Percentiles rank a stretch among this genome's conserved stretches.
phyloP scores from a whole-genome alignment of 2,888 invertebrate species.

The Tethea ocularis region DNA sequence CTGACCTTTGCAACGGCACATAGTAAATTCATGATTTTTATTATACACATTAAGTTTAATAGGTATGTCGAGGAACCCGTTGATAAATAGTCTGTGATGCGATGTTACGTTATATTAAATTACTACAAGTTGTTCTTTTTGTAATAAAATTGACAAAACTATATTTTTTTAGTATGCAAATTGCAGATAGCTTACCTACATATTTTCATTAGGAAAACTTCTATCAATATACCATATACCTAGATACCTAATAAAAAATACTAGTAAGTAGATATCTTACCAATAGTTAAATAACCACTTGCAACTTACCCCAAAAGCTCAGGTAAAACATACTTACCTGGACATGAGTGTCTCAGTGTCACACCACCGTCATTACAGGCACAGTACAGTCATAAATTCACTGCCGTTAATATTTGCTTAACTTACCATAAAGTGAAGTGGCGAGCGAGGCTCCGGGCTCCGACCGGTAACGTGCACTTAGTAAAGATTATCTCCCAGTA shows the following conservation, averaged over 20 bases:
- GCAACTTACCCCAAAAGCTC: background rate
- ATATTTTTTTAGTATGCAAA: too few relatives aligned
- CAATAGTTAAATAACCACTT: too few relatives aligned
- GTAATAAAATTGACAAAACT: too few relatives aligned
- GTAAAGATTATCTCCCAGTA: slow-evolving; percentile 62
- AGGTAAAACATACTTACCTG: background rate
- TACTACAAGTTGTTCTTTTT: too few relatives aligned
- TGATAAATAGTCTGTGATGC: slow-evolving; percentile 10
- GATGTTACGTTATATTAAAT: background rate
- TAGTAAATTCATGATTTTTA: slow-evolving; percentile 43
- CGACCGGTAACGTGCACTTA: slow-evolving; percentile 57
- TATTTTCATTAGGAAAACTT: too few relatives aligned
- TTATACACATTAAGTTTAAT: slow-evolving; percentile 33
- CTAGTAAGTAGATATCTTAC: too few relatives aligned
- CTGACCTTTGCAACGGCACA: slow-evolving; percentile 26
- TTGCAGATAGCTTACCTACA: too few relatives aligned
- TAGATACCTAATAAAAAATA: too few relatives aligned
- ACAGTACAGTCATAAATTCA: slow-evolving; percentile 56
- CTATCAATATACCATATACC: too few relatives aligned
- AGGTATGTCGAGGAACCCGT: slow-evolving; percentile 21
- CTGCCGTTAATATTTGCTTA: slow-evolving; percentile 72
- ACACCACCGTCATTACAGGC: slow-evolving; percentile 49
- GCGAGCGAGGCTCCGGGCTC: slow-evolving; percentile 40
- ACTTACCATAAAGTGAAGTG: slow-evolving; percentile 67
- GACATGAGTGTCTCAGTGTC: slow-evolving; percentile 23